phyloP scores from a whole-genome alignment of 2,113 vertebrate species.

The Heterotilapia buettikoferi region DNA sequence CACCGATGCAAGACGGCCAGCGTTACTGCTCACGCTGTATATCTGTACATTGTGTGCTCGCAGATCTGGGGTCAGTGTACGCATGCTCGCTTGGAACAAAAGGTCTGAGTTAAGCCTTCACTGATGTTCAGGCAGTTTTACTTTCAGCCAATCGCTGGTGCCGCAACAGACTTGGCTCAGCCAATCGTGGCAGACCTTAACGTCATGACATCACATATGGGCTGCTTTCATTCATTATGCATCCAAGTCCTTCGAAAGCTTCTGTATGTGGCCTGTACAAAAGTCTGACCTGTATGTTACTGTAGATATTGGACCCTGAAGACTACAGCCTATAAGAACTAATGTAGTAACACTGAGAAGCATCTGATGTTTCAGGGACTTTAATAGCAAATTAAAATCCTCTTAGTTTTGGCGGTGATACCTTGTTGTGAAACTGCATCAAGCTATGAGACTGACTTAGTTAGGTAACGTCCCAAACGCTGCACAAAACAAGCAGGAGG shows the following conservation, averaged over 20 bases:
- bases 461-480: not conserved
- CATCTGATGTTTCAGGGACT: not conserved
- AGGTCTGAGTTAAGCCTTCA: not conserved
- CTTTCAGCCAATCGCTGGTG: conserved; percentile 3
- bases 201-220: not conserved
- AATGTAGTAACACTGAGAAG: not conserved
- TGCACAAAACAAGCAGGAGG: not conserved
- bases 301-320: not conserved
- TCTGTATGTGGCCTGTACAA: not conserved
- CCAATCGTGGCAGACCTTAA: conserved; percentile 7
- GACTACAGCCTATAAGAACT: not conserved
- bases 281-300: conserved; percentile 36
- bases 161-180: not conserved
- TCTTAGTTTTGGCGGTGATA: not conserved
- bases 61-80: not conserved
- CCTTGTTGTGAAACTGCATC: not conserved
- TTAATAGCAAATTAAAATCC: not conserved
- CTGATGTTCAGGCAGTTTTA: not conserved
- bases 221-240: conserved; percentile 20
- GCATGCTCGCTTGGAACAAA: conserved; percentile 37
- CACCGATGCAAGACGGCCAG: not conserved
- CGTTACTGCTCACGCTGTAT: not conserved
- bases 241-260: not conserved
- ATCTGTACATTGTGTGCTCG: conserved; percentile 20
- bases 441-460: not conserved